Percentiles rank a stretch among this genome's conserved stretches.
phyloP scores from a whole-genome alignment of 2,888 invertebrate species.

The Drosophila multiciliata region DNA sequence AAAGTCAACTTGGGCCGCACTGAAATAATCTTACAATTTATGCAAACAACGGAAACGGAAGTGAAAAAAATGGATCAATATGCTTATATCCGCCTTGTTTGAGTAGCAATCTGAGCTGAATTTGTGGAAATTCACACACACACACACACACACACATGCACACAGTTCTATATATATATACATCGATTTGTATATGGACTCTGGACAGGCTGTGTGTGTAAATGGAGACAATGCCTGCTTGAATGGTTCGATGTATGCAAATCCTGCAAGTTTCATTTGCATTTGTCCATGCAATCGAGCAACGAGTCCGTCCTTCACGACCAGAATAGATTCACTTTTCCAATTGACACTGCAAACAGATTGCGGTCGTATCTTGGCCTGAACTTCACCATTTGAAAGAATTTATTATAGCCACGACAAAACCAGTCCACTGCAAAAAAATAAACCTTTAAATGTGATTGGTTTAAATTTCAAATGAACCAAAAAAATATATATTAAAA shows the following conservation, averaged over 20 bases:
- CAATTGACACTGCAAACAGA: constrained; percentile 77
- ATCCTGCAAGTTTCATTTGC: constrained; percentile 64
- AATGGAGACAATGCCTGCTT: constrained; percentile 21
- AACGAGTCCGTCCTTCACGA: constrained; percentile 34
- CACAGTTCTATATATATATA: constrained; percentile 2
- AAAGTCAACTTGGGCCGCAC: constrained; percentile 28
- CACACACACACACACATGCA: constrained; percentile 14
- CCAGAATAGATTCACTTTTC: constrained; percentile 71
- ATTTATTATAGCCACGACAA: constrained; percentile 25
- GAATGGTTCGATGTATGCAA: constrained; percentile 60
- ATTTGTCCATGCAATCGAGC: constrained; percentile 49
- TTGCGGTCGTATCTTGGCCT: constrained; percentile 66
- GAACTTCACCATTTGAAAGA: constrained; percentile 48
- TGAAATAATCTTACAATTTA: constrained; percentile 68
- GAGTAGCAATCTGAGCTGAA: constrained; percentile 23
- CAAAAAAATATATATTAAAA: background rate
- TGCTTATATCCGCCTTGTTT: constrained; percentile 54
- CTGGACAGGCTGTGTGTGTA: constrained; percentile 15
- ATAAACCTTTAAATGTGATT: background rate
- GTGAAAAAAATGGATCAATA: constrained; percentile 46
- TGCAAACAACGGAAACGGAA: constrained; percentile 73
- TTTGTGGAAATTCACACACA: constrained; percentile 9
- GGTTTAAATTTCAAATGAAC: background rate
- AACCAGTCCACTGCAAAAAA: background rate
- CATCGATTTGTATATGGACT: background rate